These are phyloP conservation scores for Papilio polyxenes DNA, from an alignment of 1,140 invertebrate genomes.

Conservation along the genomic window DNA sequence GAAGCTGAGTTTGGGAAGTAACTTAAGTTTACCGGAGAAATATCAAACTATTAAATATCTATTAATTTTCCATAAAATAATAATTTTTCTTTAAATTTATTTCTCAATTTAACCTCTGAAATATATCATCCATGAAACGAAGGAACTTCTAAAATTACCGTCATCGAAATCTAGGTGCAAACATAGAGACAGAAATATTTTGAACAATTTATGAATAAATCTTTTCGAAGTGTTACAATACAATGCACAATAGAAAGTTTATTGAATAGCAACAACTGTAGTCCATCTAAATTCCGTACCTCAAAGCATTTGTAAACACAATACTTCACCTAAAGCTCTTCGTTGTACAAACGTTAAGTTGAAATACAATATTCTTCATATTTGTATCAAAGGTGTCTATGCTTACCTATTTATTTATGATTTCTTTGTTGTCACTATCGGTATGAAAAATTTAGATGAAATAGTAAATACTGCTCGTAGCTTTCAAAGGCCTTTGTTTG, in stretches of 20 bases:
- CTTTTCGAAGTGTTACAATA: neutral
- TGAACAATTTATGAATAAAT: neutral
- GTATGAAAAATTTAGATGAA: neutral
- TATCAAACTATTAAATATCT: neutral
- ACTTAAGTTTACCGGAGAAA: neutral
- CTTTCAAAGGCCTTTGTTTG: neutral
- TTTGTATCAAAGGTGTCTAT: neutral
- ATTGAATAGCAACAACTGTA: slow-evolving; percentile 18
- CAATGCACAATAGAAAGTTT: neutral
- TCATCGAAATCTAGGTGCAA: neutral
- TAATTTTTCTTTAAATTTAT: no score
- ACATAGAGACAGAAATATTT: neutral
- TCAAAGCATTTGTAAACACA: neutral
- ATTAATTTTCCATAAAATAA: neutral
- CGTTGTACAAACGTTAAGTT: neutral
- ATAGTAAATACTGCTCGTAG: neutral
- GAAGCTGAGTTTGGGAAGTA: neutral
- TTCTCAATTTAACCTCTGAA: no score
- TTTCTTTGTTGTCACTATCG: neutral
- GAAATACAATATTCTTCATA: slow-evolving; percentile 15
- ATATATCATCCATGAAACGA: no score
- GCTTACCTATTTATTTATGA: neutral
- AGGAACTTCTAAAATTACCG: neutral
- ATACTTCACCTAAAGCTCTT: neutral
- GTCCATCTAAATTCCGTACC: neutral